Percentiles rank a stretch among this genome's conserved stretches.
Conservation (phyloP, 2,797 vertebrate species). For the Mareca penelope region DNA sequence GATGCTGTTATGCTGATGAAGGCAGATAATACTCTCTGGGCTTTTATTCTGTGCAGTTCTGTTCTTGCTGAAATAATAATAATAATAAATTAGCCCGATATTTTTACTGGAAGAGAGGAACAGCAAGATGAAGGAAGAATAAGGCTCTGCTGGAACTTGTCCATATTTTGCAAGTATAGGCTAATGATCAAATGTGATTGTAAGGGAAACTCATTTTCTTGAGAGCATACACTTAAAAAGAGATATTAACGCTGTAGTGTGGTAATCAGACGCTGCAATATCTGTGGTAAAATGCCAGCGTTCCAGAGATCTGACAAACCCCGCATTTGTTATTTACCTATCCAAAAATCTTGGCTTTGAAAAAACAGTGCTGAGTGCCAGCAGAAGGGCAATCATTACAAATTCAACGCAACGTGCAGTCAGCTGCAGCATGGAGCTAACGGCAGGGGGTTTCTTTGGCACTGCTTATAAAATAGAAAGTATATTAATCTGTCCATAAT, state of each 20-base stretch:
- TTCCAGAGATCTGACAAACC: constrained; percentile 7
- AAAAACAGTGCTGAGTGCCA: background rate
- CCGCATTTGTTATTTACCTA: constrained; percentile 34
- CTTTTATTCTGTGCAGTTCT: background rate
- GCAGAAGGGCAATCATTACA: background rate
- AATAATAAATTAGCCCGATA: background rate
- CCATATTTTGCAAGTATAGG: background rate
- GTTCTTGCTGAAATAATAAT: background rate
- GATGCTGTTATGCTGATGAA: background rate
- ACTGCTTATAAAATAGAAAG: background rate
- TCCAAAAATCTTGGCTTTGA: background rate
- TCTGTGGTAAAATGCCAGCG: background rate
- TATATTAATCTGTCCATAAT: constrained; percentile 42
- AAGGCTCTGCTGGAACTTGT: background rate
- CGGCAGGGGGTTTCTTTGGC: background rate
- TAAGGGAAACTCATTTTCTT: constrained; percentile 6
- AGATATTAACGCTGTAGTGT: background rate
- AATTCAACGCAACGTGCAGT: background rate
- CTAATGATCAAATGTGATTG: background rate
- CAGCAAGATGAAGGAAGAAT: background rate
- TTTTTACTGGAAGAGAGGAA: background rate
- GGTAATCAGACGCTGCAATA: background rate
- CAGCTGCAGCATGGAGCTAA: background rate
- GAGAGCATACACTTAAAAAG: background rate
- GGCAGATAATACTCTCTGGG: background rate